A percentile compares a stretch with the other conserved stretches of the same genome.
phyloP scores from a whole-genome alignment of 2,797 vertebrate species.

The Balearica regulorum region DNA sequence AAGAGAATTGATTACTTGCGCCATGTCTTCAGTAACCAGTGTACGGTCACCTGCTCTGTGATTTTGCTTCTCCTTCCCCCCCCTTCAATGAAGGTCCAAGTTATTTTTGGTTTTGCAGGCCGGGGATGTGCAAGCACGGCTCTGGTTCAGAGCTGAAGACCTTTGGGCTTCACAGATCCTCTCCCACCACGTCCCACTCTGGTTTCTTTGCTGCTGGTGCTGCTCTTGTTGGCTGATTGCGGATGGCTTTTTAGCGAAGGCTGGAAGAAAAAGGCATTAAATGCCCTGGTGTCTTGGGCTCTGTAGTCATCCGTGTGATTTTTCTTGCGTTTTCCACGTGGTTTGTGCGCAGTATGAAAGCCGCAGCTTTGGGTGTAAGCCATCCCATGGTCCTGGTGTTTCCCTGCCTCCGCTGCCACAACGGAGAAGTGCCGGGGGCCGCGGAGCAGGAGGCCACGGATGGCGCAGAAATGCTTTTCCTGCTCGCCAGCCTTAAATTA shows the following conservation, averaged over 20 bases:
- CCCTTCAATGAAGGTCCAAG: rapidly evolving
- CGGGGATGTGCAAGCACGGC: rapidly evolving
- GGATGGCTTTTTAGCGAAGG: neutral
- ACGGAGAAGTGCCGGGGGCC: too few relatives aligned
- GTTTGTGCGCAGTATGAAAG: neutral
- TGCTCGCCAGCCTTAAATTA: neutral
- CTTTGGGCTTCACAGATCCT: neutral
- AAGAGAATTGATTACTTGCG: neutral
- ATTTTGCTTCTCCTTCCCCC: neutral
- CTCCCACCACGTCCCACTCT: rapidly evolving
- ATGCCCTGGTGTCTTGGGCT: neutral
- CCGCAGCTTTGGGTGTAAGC: neutral
- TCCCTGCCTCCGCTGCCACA: rapidly evolving
- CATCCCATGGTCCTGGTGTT: neutral
- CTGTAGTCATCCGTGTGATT: neutral
- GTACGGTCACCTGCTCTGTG: neutral
- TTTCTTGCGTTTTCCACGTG: neutral
- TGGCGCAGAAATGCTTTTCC: neutral
- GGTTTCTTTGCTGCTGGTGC: neutral
- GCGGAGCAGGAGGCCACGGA: rapidly evolving
- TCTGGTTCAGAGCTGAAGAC: neutral
- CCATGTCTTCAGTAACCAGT: rapidly evolving
- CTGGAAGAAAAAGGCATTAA: neutral
- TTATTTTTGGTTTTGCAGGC: neutral
- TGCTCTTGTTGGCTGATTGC: neutral